Conservation (phyloP, 35 echinoderm and acorn worm genomes). For the Ophiothrix spiculata region DNA sequence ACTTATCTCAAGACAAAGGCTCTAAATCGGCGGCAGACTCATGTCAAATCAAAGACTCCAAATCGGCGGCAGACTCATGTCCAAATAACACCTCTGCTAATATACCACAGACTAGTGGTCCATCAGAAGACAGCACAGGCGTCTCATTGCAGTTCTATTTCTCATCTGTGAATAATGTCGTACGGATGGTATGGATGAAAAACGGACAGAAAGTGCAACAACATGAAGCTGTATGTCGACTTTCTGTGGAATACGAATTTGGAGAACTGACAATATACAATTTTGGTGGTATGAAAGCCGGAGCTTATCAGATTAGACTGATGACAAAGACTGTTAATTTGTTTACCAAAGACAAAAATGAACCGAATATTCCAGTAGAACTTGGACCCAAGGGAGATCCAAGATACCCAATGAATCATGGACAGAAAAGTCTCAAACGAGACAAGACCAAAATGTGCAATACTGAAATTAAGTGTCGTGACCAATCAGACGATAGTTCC, state of each 20-base stretch:
- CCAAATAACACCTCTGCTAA: background rate
- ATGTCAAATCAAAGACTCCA: background rate
- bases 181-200: background rate
- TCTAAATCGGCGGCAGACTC: background rate
- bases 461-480: background rate
- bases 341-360: background rate
- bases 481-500: background rate
- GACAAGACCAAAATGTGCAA: background rate
- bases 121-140: background rate
- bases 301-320: background rate
- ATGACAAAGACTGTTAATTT: background rate
- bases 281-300: background rate
- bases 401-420: background rate
- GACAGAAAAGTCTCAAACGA: background rate
- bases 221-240: background rate
- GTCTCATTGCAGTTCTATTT: background rate
- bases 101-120: background rate
- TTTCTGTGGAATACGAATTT: slow-evolving; percentile 4
- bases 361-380: background rate
- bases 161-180: background rate
- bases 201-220: background rate
- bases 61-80: too few relatives aligned
- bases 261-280: background rate
- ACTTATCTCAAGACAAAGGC: background rate
- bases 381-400: background rate